Conservation (phyloP, 2,113 vertebrate species). For the Oncorhynchus nerka region DNA sequence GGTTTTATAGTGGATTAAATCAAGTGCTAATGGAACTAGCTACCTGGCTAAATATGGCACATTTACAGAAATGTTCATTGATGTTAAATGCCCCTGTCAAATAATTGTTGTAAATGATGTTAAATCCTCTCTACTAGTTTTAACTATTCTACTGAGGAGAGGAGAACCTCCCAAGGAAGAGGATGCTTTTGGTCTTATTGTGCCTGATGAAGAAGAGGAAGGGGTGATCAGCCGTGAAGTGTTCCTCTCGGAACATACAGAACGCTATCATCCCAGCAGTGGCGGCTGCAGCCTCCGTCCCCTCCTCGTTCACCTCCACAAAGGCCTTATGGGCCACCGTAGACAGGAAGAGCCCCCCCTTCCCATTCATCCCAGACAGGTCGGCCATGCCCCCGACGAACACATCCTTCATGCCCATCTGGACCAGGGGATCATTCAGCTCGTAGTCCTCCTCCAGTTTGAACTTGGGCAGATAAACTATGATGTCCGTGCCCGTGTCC, state of each 20-base stretch:
- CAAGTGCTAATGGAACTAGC: too few relatives aligned
- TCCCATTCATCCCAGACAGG: conserved; percentile 84
- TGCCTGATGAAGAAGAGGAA: conserved; percentile 91
- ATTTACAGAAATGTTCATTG: too few relatives aligned
- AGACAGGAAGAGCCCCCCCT: conserved; percentile 80
- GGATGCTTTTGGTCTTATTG: conserved; percentile 75
- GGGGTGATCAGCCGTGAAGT: conserved; percentile 84
- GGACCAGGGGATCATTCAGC: conserved; percentile 71
- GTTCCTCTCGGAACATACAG: conserved; percentile 70
- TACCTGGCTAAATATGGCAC: too few relatives aligned
- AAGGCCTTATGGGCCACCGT: conserved; percentile 86
- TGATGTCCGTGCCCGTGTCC: conserved; percentile 61
- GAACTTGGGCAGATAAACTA: conserved; percentile 83
- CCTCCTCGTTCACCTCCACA: conserved; percentile 92
- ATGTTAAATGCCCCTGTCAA: too few relatives aligned
- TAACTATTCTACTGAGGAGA: conserved; percentile 57
- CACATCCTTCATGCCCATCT: conserved; percentile 81
- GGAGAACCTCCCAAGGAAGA: conserved; percentile 81
- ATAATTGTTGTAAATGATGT: too few relatives aligned
- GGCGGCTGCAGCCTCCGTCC: conserved; percentile 88
- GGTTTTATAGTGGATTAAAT: too few relatives aligned
- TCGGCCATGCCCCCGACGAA: conserved; percentile 77
- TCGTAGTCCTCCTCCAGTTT: conserved; percentile 84
- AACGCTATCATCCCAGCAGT: conserved; percentile 69
- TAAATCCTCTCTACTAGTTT: too few relatives aligned